phyloP scores from a whole-genome alignment of 1,140 invertebrate genomes.

The Formica exsecta region DNA sequence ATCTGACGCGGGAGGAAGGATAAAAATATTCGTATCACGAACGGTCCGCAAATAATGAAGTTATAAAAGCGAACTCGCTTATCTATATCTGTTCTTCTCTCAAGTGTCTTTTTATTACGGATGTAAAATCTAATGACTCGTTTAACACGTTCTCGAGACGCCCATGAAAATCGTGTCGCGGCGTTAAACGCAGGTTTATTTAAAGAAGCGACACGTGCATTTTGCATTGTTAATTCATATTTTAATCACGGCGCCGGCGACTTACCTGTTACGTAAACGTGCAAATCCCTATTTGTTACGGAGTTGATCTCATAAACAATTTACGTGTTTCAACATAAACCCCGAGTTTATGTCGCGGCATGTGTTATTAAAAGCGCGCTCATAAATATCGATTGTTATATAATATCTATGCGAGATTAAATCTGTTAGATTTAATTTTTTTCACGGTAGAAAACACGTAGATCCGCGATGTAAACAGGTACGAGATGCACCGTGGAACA shows the following conservation, averaged over 20 bases:
- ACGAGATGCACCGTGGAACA: constrained; percentile 1
- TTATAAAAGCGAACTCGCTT: constrained; percentile 28
- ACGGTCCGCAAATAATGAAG: neutral
- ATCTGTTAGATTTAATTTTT: constrained; percentile 24
- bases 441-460: neutral
- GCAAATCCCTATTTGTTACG: neutral
- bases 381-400: constrained; percentile 33
- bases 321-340: constrained; percentile 26
- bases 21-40: constrained; percentile 4
- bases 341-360: neutral
- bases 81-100: neutral
- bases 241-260: neutral
- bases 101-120: constrained; percentile 5
- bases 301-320: constrained; percentile 28
- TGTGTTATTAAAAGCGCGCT: neutral
- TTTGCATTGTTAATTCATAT: constrained; percentile 34
- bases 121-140: constrained; percentile 35
- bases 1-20: constrained; percentile 75
- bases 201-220: neutral
- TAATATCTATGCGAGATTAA: constrained; percentile 1
- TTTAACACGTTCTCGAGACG: neutral
- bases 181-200: constrained; percentile 13
- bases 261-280: neutral
- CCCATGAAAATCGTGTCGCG: neutral
- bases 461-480: neutral